Conservation (phyloP, 2,113 vertebrate genomes). For the Alosa alosa region DNA sequence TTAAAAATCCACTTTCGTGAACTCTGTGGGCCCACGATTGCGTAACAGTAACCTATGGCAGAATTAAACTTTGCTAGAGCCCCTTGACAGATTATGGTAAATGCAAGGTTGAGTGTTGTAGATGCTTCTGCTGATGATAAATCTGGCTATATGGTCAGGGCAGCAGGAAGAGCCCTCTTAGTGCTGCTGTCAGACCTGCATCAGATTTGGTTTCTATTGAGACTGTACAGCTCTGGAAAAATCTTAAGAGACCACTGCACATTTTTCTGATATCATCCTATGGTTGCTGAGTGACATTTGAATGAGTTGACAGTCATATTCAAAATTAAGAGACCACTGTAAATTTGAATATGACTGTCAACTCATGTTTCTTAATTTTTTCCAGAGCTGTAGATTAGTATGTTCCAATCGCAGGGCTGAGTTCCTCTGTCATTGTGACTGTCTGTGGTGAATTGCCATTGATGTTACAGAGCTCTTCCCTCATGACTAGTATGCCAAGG, state of each 20-base stretch:
- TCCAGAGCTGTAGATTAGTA: background rate
- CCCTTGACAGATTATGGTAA: background rate
- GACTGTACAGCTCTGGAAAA: too few species aligned
- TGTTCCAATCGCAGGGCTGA: background rate
- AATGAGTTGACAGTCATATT: too few species aligned
- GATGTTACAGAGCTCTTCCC: background rate
- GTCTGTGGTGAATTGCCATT: background rate
- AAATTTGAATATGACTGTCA: too few species aligned
- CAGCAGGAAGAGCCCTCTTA: too few species aligned
- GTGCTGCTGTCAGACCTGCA: background rate
- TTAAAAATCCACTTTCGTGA: background rate
- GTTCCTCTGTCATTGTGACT: background rate
- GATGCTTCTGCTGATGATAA: too few species aligned
- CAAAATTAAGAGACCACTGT: too few species aligned
- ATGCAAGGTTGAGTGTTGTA: background rate
- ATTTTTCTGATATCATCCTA: too few species aligned
- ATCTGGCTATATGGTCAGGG: too few species aligned
- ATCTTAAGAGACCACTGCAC: too few species aligned
- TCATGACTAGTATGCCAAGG: background rate
- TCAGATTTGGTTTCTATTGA: background rate
- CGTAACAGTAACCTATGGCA: background rate
- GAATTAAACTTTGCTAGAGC: background rate
- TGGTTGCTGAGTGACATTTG: too few species aligned
- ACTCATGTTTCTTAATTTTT: too few species aligned
- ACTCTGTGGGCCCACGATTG: background rate